Percentiles rank a stretch among this genome's conserved stretches.
Conservation (phyloP, 2,888 invertebrate genomes). For the Caenorhabditis virilis region DNA sequence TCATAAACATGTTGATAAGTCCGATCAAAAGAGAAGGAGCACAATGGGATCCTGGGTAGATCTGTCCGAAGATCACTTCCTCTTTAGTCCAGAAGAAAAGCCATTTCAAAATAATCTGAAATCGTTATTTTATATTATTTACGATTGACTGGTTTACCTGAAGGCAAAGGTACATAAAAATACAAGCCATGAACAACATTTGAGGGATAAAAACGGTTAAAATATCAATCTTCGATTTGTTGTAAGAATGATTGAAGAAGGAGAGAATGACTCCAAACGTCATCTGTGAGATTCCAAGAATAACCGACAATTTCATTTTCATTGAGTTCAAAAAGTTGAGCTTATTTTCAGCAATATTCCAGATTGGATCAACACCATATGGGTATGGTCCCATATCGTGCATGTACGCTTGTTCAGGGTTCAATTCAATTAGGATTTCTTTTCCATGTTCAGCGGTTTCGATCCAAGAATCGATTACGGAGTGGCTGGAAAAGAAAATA, state of each 20-base stretch:
- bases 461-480: slow-evolving; percentile 27
- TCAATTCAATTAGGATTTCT: slow-evolving; percentile 32
- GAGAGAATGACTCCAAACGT: slow-evolving; percentile 66
- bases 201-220: slow-evolving; percentile 93
- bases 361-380: slow-evolving; percentile 71
- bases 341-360: slow-evolving; percentile 68
- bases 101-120: slow-evolving; percentile 96
- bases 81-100: slow-evolving; percentile 61
- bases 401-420: slow-evolving; percentile 52
- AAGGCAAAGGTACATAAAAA: slow-evolving; percentile 93
- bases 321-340: slow-evolving; percentile 68
- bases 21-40: slow-evolving; percentile 64
- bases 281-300: slow-evolving; percentile 67
- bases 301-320: slow-evolving; percentile 69
- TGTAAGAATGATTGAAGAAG: slow-evolving; percentile 68
- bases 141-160: no score
- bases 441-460: not conserved
- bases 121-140: slow-evolving; percentile 74
- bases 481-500: slow-evolving; percentile 16
- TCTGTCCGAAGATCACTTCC: slow-evolving; percentile 49
- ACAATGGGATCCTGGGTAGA: slow-evolving; percentile 65
- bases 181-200: slow-evolving; percentile 83
- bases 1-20: slow-evolving; percentile 65
- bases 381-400: slow-evolving; percentile 67
- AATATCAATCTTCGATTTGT: slow-evolving; percentile 78